Base-by-base conservation (phyloP, 2,888 invertebrate species). In the Macrosoma leucophasiata region DNA sequence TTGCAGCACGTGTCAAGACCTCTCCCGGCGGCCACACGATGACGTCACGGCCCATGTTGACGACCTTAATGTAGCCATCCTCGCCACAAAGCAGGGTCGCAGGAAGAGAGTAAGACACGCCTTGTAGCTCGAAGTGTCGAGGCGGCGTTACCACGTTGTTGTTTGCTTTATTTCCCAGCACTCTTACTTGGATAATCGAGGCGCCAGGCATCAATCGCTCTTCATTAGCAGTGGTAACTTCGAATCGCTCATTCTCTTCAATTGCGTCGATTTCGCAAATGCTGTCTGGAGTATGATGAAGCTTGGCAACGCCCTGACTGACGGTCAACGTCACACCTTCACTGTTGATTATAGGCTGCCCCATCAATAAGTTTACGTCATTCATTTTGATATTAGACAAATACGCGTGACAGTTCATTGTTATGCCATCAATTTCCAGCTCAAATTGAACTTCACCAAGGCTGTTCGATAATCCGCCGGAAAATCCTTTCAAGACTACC, bases 281-380 rank as follows among this genome's bases (percentile, higher is more conserved):
- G n/a, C n/a, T n/a, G 11, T 25, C 31, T 11, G 30, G 30, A 3
- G 15, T 3, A 3, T 11, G 10, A 4, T 29, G 30, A 13, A 43
- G 26, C 1, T 23, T 37, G 5, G 35, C 40, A 14, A 1, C 35
- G 6, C 35, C 37, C 11, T 40, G 21, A 3, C 19, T 19, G 8
- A n/a, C 47, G 1, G 26, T 25, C 1, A 45, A 17, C 5, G 48
- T 27, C 12, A 49, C 36, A 2, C 36, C 33, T 1, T 47, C 25
- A 3, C 13, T 20, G 13, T 50, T 50, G 6, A 50, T 52, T 1
- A 55, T 24, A 2, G 54, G 52, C 18, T 56, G 49, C 0, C 46
- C 53, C 15, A 53, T 43, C 4, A 57, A 12, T 10, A 57, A 13
- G 14, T 36, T 19, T 1, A 54, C 31, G 1, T 34, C 39, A 0